Conservation (phyloP, 2,888 invertebrate genomes). For the Philopedon plagiatum region DNA sequence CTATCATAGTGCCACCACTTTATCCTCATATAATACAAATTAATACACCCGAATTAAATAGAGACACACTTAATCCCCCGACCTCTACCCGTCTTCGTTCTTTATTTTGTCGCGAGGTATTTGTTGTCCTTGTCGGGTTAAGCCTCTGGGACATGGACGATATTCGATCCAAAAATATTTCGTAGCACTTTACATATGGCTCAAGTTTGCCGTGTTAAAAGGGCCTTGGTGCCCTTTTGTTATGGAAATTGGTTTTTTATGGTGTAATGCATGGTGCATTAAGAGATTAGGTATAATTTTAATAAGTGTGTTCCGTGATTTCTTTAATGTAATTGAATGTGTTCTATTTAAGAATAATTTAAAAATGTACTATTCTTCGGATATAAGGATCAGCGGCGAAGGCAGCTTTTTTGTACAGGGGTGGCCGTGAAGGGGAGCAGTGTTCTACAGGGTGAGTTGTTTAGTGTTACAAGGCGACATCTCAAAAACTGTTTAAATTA, state of each 20-base stretch:
- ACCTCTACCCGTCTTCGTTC: conserved; percentile 49
- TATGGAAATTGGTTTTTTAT: conserved; percentile 57
- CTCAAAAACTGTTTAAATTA: too few relatives aligned
- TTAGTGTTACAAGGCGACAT: too few relatives aligned
- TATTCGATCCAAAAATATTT: conserved; percentile 58
- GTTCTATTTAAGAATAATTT: too few relatives aligned
- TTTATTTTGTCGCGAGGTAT: conserved; percentile 7
- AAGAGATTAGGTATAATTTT: conserved; percentile 46
- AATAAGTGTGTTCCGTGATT: conserved; percentile 39
- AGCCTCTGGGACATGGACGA: conserved; percentile 32
- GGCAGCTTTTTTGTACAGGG: too few relatives aligned
- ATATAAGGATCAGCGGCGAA: too few relatives aligned
- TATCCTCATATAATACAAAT: conserved; percentile 68
- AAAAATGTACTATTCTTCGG: too few relatives aligned
- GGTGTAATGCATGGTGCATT: conserved; percentile 41
- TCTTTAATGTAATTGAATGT: conserved; percentile 67
- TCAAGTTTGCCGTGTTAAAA: conserved; percentile 58
- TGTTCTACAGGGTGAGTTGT: too few relatives aligned
- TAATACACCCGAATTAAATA: conserved; percentile 67
- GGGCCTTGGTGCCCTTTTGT: conserved; percentile 56
- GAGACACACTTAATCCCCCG: conserved; percentile 65
- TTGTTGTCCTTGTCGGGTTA: conserved; percentile 28
- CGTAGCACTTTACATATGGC: conserved; percentile 65
- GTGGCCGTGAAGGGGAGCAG: too few relatives aligned
- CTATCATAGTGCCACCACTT: conserved; percentile 66